Evolutionary conservation across 2,797 vertebrate species (phyloP).

Genomic region (Acanthurus leucopareius): DNA sequence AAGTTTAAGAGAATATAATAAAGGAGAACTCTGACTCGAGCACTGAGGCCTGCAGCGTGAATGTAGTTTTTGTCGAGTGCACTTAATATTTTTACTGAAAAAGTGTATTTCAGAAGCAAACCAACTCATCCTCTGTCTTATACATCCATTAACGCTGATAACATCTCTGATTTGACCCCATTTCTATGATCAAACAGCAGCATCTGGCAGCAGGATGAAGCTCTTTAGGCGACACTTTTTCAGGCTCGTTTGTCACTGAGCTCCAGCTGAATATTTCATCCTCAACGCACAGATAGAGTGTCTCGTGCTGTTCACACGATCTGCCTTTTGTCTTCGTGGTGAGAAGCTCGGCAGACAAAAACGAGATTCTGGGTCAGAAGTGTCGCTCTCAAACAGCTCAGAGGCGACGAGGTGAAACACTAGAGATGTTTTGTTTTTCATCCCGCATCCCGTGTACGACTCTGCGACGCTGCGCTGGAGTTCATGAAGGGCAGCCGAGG

Average conservation of each 20-base stretch:
- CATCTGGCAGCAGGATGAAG: conserved; percentile 27
- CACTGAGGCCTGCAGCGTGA: not conserved
- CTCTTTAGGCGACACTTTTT: conserved; percentile 24
- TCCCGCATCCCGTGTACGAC: conserved; percentile 38
- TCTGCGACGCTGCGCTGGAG: conserved; percentile 28
- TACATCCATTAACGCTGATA: not conserved
- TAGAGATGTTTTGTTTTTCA: conserved; percentile 58
- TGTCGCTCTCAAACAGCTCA: conserved; percentile 31
- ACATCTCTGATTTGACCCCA: not conserved
- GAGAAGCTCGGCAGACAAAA: conserved; percentile 39
- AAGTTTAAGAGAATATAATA: too few relatives aligned
- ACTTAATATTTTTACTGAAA: not conserved
- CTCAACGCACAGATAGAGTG: conserved; percentile 54
- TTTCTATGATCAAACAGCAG: conserved; percentile 41
- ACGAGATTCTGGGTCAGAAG: conserved; percentile 52
- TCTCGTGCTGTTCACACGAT: conserved; percentile 58
- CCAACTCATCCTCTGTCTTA: not conserved
- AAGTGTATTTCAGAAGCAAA: not conserved
- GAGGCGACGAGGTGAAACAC: conserved; percentile 46
- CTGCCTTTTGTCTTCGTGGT: conserved; percentile 50
- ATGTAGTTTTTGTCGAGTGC: not conserved
- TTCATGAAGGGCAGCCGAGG: conserved; percentile 19
- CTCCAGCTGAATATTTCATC: conserved; percentile 78
- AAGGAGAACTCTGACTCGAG: not conserved
- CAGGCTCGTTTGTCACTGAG: conserved; percentile 29